These are phyloP conservation scores for Homarus americanus DNA, from an alignment of 1,140 invertebrate genomes.

Conservation along the genomic window DNA sequence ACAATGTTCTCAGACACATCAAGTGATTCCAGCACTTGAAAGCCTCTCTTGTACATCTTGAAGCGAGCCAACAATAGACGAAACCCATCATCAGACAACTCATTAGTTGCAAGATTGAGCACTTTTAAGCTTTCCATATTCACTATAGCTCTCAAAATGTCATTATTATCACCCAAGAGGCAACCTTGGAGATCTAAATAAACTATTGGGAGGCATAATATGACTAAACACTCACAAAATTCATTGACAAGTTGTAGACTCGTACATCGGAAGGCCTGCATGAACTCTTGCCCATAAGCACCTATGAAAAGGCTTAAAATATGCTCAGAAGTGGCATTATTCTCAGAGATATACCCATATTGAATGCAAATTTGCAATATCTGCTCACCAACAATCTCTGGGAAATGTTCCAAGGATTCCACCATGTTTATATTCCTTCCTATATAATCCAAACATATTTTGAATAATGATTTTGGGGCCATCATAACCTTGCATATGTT, in stretches of 20 bases:
- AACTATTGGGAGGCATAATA: constrained; percentile 31
- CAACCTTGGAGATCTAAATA: constrained; percentile 36
- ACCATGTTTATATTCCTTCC: constrained; percentile 4
- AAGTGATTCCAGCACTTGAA: constrained; percentile 19
- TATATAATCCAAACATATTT: constrained; percentile 23
- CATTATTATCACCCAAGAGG: constrained; percentile 35
- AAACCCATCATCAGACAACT: constrained; percentile 48
- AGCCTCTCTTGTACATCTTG: constrained; percentile 45
- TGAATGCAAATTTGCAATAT: neutral
- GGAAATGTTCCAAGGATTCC: constrained; percentile 26
- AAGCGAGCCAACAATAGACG: constrained; percentile 18
- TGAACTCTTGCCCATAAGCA: constrained; percentile 30
- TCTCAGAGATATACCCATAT: neutral
- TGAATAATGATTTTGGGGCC: constrained; percentile 15
- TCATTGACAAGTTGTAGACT: constrained; percentile 1
- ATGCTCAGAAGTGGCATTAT: neutral
- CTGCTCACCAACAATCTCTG: constrained; percentile 32
- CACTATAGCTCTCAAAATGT: constrained; percentile 32
- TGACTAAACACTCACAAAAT: constrained; percentile 18
- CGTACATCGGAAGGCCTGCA: constrained; percentile 6
- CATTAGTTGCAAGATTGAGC: constrained; percentile 33
- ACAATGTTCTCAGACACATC: constrained; percentile 49
- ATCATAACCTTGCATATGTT: neutral
- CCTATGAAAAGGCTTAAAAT: constrained; percentile 7
- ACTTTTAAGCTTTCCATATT: constrained; percentile 42